Base-by-base conservation (phyloP, 1,140 invertebrate genomes). In the Stegodyphus dumicola region DNA sequence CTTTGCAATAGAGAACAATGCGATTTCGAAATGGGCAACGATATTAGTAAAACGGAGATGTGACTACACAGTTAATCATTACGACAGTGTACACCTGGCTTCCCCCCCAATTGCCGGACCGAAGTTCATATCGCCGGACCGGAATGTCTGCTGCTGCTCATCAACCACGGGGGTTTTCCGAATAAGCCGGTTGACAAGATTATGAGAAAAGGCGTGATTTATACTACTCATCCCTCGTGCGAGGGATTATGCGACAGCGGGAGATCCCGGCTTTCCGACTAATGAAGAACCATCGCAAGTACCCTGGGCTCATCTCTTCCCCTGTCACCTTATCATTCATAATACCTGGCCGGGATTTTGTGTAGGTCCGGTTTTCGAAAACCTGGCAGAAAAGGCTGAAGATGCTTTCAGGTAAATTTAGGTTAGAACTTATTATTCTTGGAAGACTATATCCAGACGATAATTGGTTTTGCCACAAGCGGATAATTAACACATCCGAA, bases 121-220 rank as follows among this genome's bases (percentile, higher is more conserved):
- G 13, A 18, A n/a, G 13, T 6, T 67, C 65, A 67, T 67, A 67
- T 48, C 65, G 80, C 80, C 71, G 65, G 70, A 66, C 17, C 70
- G 71, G 65, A 60, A 15, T 60, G 56, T 10, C 56, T 67, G 49
- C 6, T n/a, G n/a, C 56, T 66, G 70, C 70, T 81, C 74, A 85
- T 85, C 81, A 85, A 85, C 73, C 53, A 83, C 71, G 11, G 51
- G 70, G 17, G 78, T 64, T 71, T 71, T 11, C 78, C 53, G 51
- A 73, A 74, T 83, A 83, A 83, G 70, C 80, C 54, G 51, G 71
- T 85, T 85, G 81, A 85, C 81, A 85, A 85, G 81, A 85, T 85
- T 85, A 85, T 85, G 81, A 85, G 81, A 85, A 85, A 85, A 70
- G 81, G 74, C 52, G 73, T 85, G 81, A 85, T 85, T 85, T 85